Evolutionary conservation across 2,888 invertebrate species (phyloP).

Genomic region (Agrochola circellaris): DNA sequence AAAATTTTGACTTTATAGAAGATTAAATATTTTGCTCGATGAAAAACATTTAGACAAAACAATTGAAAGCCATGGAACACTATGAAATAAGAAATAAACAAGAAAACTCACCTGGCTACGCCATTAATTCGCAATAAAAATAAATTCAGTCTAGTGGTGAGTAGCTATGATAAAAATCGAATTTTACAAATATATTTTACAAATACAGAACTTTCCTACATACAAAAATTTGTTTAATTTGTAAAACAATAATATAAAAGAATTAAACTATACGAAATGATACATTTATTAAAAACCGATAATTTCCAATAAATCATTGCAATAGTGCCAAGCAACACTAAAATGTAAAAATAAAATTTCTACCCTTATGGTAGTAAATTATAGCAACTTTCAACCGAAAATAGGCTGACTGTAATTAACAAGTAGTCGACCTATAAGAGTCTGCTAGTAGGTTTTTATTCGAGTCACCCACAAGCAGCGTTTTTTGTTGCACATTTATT

Average conservation of each 20-base stretch:
- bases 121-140: conserved; percentile 91
- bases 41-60: conserved; percentile 89
- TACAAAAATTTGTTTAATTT: neutral
- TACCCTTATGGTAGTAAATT: conserved; percentile 27
- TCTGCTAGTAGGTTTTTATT: too few species aligned
- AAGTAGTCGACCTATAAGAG: too few species aligned
- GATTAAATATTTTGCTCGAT: conserved; percentile 87
- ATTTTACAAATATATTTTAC: neutral
- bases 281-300: conserved; percentile 14
- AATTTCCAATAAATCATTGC: neutral
- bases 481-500: too few species aligned
- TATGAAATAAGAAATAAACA: conserved; percentile 90
- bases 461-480: too few species aligned
- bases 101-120: conserved; percentile 91
- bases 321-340: conserved; percentile 17
- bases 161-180: conserved; percentile 30
- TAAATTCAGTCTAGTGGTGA: conserved; percentile 79
- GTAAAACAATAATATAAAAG: neutral
- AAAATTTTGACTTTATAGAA: conserved; percentile 89
- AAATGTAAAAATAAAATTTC: neutral
- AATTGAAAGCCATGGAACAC: conserved; percentile 89
- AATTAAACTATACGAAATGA: too few species aligned
- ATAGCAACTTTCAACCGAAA: neutral
- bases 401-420: neutral
- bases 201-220: neutral